phyloP scores from a whole-genome alignment of 2,113 vertebrate genomes.

The Raja brachyura region DNA sequence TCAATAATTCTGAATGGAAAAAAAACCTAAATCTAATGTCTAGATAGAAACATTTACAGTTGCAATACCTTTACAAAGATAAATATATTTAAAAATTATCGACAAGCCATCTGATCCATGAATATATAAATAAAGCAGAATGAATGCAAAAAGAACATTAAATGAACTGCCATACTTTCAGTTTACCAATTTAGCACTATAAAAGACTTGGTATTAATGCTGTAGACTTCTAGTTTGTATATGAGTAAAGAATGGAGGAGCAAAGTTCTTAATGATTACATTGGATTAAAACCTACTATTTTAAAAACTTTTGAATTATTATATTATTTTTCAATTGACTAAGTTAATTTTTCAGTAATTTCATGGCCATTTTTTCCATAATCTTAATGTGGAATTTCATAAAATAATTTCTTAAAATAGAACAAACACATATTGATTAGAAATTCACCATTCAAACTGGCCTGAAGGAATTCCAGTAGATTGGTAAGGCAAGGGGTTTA shows the following conservation, averaged over 20 bases:
- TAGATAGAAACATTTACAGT: not conserved
- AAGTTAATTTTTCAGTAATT: not conserved
- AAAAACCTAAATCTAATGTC: too few relatives aligned
- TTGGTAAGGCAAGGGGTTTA: not conserved
- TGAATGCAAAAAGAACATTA: not conserved
- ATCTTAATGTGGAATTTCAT: not conserved
- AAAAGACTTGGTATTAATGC: not conserved
- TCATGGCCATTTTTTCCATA: too few relatives aligned
- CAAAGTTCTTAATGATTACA: not conserved
- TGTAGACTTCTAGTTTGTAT: not conserved
- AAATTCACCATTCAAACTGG: not conserved
- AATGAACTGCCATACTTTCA: not conserved
- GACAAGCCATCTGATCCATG: not conserved
- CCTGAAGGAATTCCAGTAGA: not conserved
- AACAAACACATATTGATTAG: not conserved
- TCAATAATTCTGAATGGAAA: too few relatives aligned
- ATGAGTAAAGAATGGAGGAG: not conserved
- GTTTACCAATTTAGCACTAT: not conserved
- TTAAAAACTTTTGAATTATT: not conserved
- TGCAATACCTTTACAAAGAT: not conserved
- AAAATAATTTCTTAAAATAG: not conserved
- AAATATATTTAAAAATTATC: not conserved
- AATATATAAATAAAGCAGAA: not conserved
- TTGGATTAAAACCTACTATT: not conserved
- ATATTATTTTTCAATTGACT: not conserved